Conservation (phyloP, 2,797 vertebrate species). For the Peromyscus eremicus region DNA sequence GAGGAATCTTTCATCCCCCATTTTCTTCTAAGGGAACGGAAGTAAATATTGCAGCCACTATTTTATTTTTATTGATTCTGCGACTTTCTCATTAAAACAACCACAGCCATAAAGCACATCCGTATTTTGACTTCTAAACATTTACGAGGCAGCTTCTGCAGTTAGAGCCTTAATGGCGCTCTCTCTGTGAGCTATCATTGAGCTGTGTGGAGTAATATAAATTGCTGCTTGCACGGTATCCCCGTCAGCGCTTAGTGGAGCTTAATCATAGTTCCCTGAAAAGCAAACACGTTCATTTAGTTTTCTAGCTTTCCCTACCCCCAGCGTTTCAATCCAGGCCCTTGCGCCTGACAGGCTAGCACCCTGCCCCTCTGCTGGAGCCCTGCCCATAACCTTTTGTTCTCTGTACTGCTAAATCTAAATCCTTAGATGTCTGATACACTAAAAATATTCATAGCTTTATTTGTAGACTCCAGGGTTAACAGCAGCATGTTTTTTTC, state of each 20-base stretch:
- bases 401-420: background rate
- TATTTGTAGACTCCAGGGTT: conserved; percentile 38
- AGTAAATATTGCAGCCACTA: conserved; percentile 51
- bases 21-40: conserved; percentile 56
- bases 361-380: accelerated
- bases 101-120: background rate
- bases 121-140: conserved; percentile 32
- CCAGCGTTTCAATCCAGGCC: background rate
- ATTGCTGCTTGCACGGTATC: background rate
- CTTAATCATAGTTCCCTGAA: conserved; percentile 1
- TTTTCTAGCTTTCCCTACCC: background rate
- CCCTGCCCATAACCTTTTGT: background rate
- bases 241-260: background rate
- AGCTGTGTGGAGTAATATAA: background rate
- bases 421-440: background rate
- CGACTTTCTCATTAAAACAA: conserved; percentile 54
- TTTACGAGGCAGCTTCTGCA: conserved; percentile 26
- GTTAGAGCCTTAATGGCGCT: conserved; percentile 35
- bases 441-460: background rate
- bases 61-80: conserved; percentile 60
- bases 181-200: background rate
- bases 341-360: background rate
- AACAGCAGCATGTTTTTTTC: background rate
- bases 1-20: conserved; percentile 21
- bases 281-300: conserved; percentile 14